Conservation (phyloP, 2,113 vertebrate genomes). For the Alligator sinensis region DNA sequence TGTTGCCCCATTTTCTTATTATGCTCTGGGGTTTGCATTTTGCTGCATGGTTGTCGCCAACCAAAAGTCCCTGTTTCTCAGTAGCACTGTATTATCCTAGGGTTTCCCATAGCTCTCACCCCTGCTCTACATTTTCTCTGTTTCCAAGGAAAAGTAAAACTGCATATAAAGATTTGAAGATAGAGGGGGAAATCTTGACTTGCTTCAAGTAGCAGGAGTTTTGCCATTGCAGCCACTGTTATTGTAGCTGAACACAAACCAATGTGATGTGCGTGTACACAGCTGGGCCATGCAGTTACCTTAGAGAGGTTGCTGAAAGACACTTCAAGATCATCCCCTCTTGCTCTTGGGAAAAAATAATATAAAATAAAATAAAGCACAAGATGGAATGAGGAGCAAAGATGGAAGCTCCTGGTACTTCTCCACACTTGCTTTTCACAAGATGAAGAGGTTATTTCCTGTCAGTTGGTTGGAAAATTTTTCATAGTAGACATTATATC, state of each 20-base stretch:
- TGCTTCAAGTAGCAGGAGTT: background rate
- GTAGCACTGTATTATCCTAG: background rate
- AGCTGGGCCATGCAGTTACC: background rate
- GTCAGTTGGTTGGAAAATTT: slow-evolving; percentile 9
- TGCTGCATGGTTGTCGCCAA: background rate
- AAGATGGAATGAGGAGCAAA: background rate
- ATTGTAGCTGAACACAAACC: background rate
- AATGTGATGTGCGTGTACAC: background rate
- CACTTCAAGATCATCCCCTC: background rate
- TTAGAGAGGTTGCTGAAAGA: background rate
- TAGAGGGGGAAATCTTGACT: too few relatives aligned
- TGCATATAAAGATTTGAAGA: too few relatives aligned
- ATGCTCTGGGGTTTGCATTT: background rate
- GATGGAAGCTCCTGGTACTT: background rate
- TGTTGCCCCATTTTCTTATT: background rate
- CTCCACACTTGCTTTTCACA: slow-evolving; percentile 40
- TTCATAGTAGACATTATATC: slow-evolving; percentile 10
- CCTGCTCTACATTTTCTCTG: background rate
- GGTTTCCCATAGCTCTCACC: background rate
- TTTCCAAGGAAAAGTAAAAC: too few relatives aligned
- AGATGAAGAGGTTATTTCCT: slow-evolving; percentile 33
- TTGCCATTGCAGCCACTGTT: background rate
- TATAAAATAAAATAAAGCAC: background rate
- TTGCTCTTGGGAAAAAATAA: background rate
- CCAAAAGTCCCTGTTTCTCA: background rate